These are phyloP conservation scores for Todiramphus chloris DNA, from an alignment of 2,113 vertebrate species.

Conservation along the genomic window DNA sequence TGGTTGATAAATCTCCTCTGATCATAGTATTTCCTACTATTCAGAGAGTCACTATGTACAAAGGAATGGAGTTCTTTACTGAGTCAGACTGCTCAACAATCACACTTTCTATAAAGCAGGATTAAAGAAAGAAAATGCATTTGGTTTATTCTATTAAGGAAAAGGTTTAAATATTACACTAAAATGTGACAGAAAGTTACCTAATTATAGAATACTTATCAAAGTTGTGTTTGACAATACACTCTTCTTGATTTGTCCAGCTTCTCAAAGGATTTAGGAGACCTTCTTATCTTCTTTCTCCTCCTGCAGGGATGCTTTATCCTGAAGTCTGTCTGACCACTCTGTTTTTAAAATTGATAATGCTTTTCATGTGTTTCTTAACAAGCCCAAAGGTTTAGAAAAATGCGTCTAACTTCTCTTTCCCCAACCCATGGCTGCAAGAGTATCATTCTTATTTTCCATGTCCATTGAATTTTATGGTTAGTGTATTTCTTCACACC, in stretches of 20 bases:
- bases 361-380: background rate
- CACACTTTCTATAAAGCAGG: background rate
- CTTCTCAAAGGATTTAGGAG: background rate
- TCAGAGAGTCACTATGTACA: background rate
- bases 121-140: background rate
- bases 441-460: background rate
- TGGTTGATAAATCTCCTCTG: background rate
- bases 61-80: background rate
- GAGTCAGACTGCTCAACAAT: background rate
- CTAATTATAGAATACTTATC: too few species aligned
- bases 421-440: background rate
- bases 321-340: background rate
- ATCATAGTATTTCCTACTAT: background rate
- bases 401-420: background rate
- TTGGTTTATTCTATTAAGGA: background rate
- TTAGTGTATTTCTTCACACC: background rate
- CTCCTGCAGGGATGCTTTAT: accelerated
- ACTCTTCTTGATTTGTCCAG: background rate
- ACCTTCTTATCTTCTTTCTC: background rate
- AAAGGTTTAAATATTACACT: too few species aligned
- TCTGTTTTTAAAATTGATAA: background rate
- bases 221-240: background rate
- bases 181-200: too few species aligned
- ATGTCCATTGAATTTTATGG: background rate
- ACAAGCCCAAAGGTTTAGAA: accelerated